phyloP scores from a whole-genome alignment of 2,113 vertebrate genomes.

The Alosa alosa region DNA sequence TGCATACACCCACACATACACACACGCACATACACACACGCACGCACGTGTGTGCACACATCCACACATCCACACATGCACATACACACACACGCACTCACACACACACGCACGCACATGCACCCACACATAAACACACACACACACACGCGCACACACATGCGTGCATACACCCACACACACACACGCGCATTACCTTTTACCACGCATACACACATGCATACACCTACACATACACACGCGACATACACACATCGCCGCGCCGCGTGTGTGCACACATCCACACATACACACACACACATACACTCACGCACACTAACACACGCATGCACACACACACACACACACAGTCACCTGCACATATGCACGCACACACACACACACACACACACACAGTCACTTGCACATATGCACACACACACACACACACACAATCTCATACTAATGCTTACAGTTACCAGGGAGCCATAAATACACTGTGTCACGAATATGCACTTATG shows the following conservation, averaged over 20 bases:
- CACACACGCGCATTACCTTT: too few relatives aligned
- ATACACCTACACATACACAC: not conserved
- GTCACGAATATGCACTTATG: not conserved
- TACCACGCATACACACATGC: too few relatives aligned
- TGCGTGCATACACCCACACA: not conserved
- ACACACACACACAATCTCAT: slow-evolving; percentile 1
- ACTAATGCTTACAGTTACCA: not conserved
- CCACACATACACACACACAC: not conserved
- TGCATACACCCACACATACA: not conserved
- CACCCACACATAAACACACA: not conserved
- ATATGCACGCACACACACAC: not conserved
- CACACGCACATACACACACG: not conserved
- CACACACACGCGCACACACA: not conserved
- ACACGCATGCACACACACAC: not conserved
- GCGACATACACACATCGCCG: too few relatives aligned
- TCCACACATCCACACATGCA: not conserved
- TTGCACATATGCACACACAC: not conserved
- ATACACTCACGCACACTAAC: not conserved
- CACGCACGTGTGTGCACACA: not conserved
- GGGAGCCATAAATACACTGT: not conserved
- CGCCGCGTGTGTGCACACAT: too few relatives aligned
- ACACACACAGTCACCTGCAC: not conserved
- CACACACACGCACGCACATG: not conserved
- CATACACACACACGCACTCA: not conserved
- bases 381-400: not conserved